Evolutionary conservation across 2,113 vertebrate genomes (phyloP).

Genomic region (Elgaria multicarinata): DNA sequence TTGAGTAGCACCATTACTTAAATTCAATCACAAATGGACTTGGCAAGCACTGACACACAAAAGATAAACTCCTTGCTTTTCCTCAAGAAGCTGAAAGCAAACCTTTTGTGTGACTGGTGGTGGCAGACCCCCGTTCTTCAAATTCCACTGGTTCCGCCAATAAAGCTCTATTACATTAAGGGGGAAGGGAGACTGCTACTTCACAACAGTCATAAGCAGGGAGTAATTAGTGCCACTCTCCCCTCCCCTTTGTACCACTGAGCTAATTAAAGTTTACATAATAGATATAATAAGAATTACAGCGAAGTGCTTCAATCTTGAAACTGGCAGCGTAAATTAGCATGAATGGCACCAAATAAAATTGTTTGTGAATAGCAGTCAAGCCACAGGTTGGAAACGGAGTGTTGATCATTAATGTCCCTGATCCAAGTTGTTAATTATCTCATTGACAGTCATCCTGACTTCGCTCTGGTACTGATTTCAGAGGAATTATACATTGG

Average conservation of each 20-base stretch:
- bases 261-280: slow-evolving; percentile 31
- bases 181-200: slow-evolving; percentile 23
- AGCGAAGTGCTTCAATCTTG: slow-evolving; percentile 27
- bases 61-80: slow-evolving; percentile 12
- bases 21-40: rapidly evolving
- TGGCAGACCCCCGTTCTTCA: slow-evolving; percentile 26
- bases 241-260: slow-evolving; percentile 12
- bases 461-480: neutral
- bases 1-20: slow-evolving; percentile 28
- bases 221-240: neutral
- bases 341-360: neutral
- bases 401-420: neutral
- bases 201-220: slow-evolving; percentile 19
- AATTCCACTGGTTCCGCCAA: slow-evolving; percentile 26
- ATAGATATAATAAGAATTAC: slow-evolving; percentile 51
- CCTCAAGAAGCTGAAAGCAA: slow-evolving; percentile 36
- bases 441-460: neutral
- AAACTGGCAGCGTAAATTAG: slow-evolving; percentile 31
- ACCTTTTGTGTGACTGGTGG: neutral
- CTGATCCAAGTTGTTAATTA: neutral
- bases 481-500: neutral
- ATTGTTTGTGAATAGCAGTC: neutral
- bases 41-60: neutral
- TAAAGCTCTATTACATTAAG: neutral
- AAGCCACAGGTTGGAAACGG: slow-evolving; percentile 23